Evolutionary conservation across 1,140 invertebrate species (phyloP).

Genomic region (Spodoptera frugiperda): DNA sequence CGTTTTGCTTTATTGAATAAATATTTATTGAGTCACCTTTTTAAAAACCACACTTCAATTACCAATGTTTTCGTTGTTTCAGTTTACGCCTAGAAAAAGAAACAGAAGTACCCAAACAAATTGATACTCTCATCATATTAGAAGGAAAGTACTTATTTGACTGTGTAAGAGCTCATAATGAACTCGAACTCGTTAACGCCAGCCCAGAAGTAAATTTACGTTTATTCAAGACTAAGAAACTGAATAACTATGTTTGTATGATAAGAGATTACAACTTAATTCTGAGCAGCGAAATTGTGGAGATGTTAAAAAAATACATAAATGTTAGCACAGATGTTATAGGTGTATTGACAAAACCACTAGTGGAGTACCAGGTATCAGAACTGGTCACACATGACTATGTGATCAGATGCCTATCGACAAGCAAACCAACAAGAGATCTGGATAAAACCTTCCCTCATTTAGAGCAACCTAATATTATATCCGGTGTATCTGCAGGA

Average conservation of each 20-base stretch:
- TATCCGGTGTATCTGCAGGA: constrained; percentile 76
- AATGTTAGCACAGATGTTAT: constrained; percentile 64
- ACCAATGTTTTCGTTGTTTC: constrained; percentile 51
- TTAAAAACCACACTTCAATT: not conserved
- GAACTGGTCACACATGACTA: constrained; percentile 54
- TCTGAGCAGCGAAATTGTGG: constrained; percentile 70
- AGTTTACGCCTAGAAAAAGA: constrained; percentile 68
- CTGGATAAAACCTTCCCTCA: constrained; percentile 58
- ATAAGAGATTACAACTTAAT: constrained; percentile 73
- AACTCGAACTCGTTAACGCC: constrained; percentile 65
- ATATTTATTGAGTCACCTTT: too few species aligned
- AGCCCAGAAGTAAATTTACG: constrained; percentile 64
- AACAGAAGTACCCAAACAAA: constrained; percentile 55
- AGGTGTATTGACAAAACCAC: constrained; percentile 68
- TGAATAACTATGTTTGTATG: constrained; percentile 67
- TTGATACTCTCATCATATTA: constrained; percentile 69
- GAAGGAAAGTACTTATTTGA: constrained; percentile 74
- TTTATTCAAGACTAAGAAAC: constrained; percentile 63
- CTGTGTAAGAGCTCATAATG: constrained; percentile 54
- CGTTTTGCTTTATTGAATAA: too few species aligned
- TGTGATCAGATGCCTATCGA: constrained; percentile 65
- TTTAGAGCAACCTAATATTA: constrained; percentile 80
- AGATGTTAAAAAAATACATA: constrained; percentile 66
- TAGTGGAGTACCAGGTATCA: constrained; percentile 70
- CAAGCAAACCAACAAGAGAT: constrained; percentile 54